Evolutionary conservation across 2,888 invertebrate species (phyloP), one percentile per base, ranked within the genome.

Genomic region (Embidobia sp.): DNA sequence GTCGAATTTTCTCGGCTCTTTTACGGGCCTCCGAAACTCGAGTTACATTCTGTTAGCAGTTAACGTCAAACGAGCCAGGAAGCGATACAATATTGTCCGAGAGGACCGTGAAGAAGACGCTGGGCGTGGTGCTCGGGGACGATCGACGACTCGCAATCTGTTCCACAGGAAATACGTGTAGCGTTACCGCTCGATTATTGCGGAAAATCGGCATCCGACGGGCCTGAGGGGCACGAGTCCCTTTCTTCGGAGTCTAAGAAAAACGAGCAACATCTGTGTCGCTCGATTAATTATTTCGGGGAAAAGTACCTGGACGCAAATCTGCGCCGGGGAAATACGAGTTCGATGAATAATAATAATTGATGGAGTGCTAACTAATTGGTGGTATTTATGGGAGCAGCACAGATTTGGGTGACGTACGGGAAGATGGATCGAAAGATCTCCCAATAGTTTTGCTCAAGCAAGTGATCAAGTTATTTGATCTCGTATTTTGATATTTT

Each of bases 71-170:
- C 57, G 61, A 48, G 48, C 40, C 66, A 70, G 73, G 75, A 79
- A 77, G 59, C 80, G 84, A 81, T 81, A 84, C 83, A 86, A 85
- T 83, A 80, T 84, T 81, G 82, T 81, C 80, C 55, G 77, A 80
- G 80, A 79, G 75, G 66, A 66, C 61, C 73, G 64, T 64, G 81
- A 78, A 79, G 78, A 75, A 75, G 73, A 46, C 61, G 64, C 51
- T 79, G 79, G 85, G 84, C 84, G 85, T 81, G 80, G 79, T 61
- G 57, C 37, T 42, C 19, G n/a, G n/a, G 7, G 42, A 35, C 42
- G 53, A 75, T 69, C 69, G 64, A 69, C 70, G 69, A 78, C 70
- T 57, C 26, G 44, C 64, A 78, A 79, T 78, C 64, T 77, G 55
- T 74, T 59, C 63, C 49, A 44, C 80, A 80, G 82, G 80, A 80